A percentile compares a stretch with the other conserved stretches of the same genome.
phyloP scores from a whole-genome alignment of 2,113 vertebrate species.

The Callipepla californica region DNA sequence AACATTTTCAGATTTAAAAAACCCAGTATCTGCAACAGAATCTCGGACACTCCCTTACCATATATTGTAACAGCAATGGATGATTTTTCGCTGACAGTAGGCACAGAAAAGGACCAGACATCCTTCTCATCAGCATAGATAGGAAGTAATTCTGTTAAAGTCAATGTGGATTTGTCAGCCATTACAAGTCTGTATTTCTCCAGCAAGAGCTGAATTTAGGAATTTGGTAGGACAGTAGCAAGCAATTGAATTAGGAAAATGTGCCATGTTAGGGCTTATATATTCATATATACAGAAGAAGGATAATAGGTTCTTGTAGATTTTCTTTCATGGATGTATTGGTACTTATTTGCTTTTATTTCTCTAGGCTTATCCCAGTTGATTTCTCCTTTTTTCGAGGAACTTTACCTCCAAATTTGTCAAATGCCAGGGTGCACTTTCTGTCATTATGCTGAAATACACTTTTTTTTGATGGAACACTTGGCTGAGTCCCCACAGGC shows the following conservation, averaged over 20 bases:
- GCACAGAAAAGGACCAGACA: neutral
- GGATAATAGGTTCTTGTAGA: neutral
- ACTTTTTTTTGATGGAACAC: neutral
- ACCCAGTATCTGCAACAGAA: neutral
- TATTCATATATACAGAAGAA: neutral
- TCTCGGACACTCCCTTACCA: neutral
- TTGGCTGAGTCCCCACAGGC: neutral
- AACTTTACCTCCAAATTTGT: neutral
- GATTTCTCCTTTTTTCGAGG: neutral
- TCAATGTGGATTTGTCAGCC: neutral
- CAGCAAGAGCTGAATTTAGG: neutral
- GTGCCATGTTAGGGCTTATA: neutral
- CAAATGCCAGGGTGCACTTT: neutral
- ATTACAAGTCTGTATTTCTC: constrained; percentile 37
- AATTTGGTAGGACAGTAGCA: neutral
- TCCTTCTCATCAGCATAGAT: neutral
- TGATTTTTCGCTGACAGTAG: neutral
- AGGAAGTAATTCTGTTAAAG: constrained; percentile 45
- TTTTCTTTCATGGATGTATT: neutral
- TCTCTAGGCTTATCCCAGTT: neutral
- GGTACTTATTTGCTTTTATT: neutral
- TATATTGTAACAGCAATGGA: neutral
- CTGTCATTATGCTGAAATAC: neutral
- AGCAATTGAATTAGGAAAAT: neutral
- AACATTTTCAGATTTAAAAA: neutral